Conservation (phyloP, 2,113 vertebrate genomes). For the Pelodiscus sinensis region DNA sequence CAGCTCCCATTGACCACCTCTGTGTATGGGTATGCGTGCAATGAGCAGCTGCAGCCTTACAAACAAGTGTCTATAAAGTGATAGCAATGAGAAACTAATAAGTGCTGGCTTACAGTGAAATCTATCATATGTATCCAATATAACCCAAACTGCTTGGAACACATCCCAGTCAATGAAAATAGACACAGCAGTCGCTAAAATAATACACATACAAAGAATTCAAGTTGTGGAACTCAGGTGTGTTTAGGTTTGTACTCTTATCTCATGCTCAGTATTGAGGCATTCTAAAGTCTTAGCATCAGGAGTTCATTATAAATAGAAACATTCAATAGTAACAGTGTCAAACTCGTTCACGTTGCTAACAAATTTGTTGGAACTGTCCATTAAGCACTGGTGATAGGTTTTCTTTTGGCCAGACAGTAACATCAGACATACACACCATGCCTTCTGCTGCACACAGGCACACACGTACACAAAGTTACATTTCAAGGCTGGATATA, state of each 20-base stretch:
- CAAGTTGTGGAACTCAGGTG: constrained; percentile 61
- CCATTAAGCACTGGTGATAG: constrained; percentile 71
- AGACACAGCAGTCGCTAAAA: background rate
- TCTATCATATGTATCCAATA: background rate
- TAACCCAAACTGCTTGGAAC: constrained; percentile 5
- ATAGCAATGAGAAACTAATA: background rate
- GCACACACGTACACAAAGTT: constrained; percentile 68
- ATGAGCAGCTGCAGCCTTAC: constrained; percentile 18
- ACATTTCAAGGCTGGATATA: constrained; percentile 74
- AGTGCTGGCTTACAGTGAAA: background rate
- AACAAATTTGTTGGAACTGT: constrained; percentile 64
- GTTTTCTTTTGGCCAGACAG: constrained; percentile 66
- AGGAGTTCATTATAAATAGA: constrained; percentile 65
- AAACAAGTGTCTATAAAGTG: constrained; percentile 22
- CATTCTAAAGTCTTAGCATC: constrained; percentile 71
- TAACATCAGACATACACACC: constrained; percentile 69
- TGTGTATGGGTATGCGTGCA: constrained; percentile 3
- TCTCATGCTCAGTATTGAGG: constrained; percentile 65
- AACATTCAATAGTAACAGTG: constrained; percentile 68
- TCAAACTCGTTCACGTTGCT: constrained; percentile 61
- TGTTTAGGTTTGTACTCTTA: constrained; percentile 46
- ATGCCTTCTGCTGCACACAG: constrained; percentile 67
- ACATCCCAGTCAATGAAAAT: background rate
- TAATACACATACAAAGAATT: constrained; percentile 55
- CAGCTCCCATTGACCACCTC: constrained; percentile 38